Evolutionary conservation across 2,888 invertebrate species (phyloP), one percentile per base, ranked within the genome.

Genomic region (Callimorpha dominula): DNA sequence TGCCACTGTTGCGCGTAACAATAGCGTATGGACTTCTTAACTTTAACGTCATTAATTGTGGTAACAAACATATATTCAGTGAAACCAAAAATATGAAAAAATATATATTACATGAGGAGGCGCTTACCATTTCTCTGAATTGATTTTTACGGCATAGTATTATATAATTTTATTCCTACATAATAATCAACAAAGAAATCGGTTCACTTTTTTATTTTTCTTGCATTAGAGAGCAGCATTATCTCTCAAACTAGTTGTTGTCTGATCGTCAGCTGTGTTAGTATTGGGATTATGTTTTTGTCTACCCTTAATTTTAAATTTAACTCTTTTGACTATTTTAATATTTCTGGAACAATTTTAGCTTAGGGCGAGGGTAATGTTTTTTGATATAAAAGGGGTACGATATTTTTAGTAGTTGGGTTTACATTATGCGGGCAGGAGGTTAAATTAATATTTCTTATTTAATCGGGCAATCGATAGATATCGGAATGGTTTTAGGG

Each of bases 281-380:
- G 93, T 92, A 91, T 92, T 91, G 88, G 92, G 94, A 94, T 95
- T 94, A 94, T 84, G 83, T 91, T 92, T 89, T 86, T 89, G 87
- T 88, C 85, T 89, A 91, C 93, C 93, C 94, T 92, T 89, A 89
- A 86, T 93, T 94, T 95, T 93, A 95, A 94, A 93, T 95, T 95
- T 94, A 95, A 95, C 95, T 95, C 95, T 95, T 95, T 95, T 94
- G 91, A 93, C 94, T 94, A 93, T 95, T 95, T 95, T 94, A 95
- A 95, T 95, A 95, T 94, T 95, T 94, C 90, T 92, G 91, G 92
- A 92, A 92, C 87, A 90, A 92, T 92, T 93, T 92, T 91, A 89
- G 89, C 86, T 90, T 91, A 73, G 94, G 94, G 93, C 87, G 94
- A 93, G 94, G 94, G 93, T 81, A 84, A 87, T 90, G 91, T 89